Evolutionary conservation across 2,797 vertebrate species (phyloP), one percentile per base, ranked within the genome.

Genomic region (Muscicapa striata): DNA sequence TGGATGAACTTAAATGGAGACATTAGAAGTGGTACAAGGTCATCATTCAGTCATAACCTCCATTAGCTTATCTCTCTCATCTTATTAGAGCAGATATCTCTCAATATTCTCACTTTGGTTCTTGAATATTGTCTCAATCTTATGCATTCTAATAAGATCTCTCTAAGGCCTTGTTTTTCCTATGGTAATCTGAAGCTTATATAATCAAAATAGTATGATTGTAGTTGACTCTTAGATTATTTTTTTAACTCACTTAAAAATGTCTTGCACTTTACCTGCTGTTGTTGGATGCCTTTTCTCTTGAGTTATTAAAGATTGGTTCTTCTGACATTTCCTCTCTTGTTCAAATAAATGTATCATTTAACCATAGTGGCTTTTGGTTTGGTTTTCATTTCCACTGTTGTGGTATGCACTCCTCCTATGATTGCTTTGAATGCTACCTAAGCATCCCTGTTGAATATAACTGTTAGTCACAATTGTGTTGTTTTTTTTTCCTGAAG

Each of bases 341-440:
- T 57, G 41, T 87, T 94, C 52, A 78, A 45, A 84, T 75, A 78
- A 86, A 21, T 49, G 75, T 86, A 51, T 64, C 7, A 7, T 69
- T 90, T 91, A 90, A 48, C 41, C 26, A n/a, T n/a, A 17, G 27
- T 66, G 36, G 49, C n/a, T 68, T 72, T 63, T 72, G 38, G 6
- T 15, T 87, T 91, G 41, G 13, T 81, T 94, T 93, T 81, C 12
- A 30, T 93, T 95, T 91, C 66, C 9, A 34, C 16, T 83, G 17
- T 73, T 63, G 23, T 52, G 72, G 20, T 70, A 10, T 59, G 16
- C 29, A 5, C 87, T 83, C 26, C 15, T 62, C 34, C 40, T 62
- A 46, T 59, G 46, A 62, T 69, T 66, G 59, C 36, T 90, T 59
- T 70, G 52, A 51, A 74, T n/a, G 26, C 34, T 77, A 32, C 63